Evolutionary conservation across 2,888 invertebrate species (phyloP).

Genomic region (Acanthacorydalis orientalis): DNA sequence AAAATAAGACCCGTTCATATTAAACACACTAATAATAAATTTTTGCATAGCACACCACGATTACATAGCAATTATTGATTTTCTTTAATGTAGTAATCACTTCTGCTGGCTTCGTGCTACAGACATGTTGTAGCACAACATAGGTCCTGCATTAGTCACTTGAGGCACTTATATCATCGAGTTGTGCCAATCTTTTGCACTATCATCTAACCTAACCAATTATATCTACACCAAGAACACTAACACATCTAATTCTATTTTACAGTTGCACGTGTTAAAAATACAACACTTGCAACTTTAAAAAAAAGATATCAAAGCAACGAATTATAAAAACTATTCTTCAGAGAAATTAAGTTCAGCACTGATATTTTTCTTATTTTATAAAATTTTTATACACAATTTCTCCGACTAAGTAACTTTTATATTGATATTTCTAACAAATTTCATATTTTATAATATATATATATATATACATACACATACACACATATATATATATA

Average conservation of each 20-base stretch:
- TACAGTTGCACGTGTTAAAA: too few species aligned
- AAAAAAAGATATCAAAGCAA: background rate
- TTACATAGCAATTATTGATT: background rate
- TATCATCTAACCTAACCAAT: background rate
- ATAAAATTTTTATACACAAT: background rate
- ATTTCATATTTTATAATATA: background rate
- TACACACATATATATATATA: background rate
- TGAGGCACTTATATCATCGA: background rate
- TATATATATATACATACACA: background rate
- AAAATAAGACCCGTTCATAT: background rate
- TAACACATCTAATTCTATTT: constrained; percentile 1
- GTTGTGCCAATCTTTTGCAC: background rate
- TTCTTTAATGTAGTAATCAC: background rate
- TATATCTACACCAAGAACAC: constrained; percentile 4
- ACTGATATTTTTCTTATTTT: background rate
- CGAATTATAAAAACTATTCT: background rate
- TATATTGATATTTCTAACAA: background rate
- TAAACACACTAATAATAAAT: background rate
- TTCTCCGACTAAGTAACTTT: background rate
- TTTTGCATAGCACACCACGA: background rate
- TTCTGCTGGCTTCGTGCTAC: background rate
- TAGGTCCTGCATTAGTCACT: background rate
- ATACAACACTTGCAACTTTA: background rate
- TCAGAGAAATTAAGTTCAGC: background rate
- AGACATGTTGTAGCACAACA: background rate